phyloP scores from a whole-genome alignment of 37 sponge, comb jelly and placozoan species.

The Oopsacas minuta region DNA sequence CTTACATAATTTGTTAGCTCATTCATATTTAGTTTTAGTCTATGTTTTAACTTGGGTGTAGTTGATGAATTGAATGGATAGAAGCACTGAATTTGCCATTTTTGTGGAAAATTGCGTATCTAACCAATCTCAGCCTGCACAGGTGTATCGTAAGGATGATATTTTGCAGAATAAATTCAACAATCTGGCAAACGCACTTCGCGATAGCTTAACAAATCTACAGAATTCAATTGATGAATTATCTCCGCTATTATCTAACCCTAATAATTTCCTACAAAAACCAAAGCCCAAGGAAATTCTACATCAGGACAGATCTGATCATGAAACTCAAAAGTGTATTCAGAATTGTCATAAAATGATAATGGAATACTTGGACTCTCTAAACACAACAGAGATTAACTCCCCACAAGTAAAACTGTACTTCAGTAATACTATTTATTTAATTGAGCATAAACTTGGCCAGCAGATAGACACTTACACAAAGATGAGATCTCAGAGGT shows the following conservation, averaged over 20 bases:
- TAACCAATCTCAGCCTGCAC: not conserved
- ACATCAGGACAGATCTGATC: not conserved
- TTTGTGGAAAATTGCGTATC: not conserved
- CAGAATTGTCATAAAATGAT: not conserved
- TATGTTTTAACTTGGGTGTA: not conserved
- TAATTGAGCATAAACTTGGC: not conserved
- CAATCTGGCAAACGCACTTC: not conserved
- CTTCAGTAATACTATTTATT: not conserved
- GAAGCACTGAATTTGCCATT: not conserved
- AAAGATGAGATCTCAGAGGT: not conserved
- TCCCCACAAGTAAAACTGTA: not conserved
- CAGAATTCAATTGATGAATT: not conserved
- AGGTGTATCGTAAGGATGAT: not conserved
- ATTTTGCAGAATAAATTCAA: not conserved
- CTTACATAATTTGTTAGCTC: not conserved
- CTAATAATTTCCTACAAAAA: not conserved
- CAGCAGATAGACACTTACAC: not conserved
- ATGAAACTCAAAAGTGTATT: conserved; percentile 3
- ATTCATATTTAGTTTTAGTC: not conserved
- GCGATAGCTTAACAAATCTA: not conserved
- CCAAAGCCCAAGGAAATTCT: not conserved
- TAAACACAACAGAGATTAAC: not conserved
- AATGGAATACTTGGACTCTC: not conserved
- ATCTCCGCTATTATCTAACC: not conserved
- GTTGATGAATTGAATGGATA: not conserved